Conservation (phyloP, 2,113 vertebrate genomes). For the Scatophagus argus region DNA sequence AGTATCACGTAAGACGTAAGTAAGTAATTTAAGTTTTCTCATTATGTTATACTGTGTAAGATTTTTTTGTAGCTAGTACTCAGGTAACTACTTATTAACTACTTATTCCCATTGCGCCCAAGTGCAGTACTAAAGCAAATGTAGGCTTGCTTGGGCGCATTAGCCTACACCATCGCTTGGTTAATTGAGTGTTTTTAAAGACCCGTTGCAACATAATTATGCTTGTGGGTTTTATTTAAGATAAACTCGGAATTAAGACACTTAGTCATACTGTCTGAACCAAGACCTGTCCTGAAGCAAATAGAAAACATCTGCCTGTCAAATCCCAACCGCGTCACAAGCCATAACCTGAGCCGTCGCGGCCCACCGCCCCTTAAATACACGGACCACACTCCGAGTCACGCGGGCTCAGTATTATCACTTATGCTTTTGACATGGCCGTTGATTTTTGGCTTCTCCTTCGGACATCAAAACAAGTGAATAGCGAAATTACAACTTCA, state of each 20-base stretch:
- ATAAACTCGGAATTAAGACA: too few relatives aligned
- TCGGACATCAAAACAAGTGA: not conserved
- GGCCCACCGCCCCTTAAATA: not conserved
- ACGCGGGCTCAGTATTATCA: constrained; percentile 14
- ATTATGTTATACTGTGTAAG: too few relatives aligned
- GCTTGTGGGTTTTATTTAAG: not conserved
- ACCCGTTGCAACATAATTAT: not conserved
- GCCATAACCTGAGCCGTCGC: not conserved
- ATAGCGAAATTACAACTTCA: not conserved
- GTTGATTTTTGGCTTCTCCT: accelerated
- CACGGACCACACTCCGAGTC: constrained; percentile 6
- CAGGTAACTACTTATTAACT: too few relatives aligned
- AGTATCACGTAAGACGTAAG: too few relatives aligned
- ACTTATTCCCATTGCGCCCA: too few relatives aligned
- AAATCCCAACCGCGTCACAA: not conserved
- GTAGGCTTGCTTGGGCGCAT: not conserved
- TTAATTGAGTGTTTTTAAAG: not conserved
- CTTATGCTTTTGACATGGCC: too few relatives aligned
- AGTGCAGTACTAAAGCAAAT: not conserved
- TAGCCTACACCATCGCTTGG: not conserved
- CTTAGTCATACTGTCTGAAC: not conserved
- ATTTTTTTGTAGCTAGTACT: too few relatives aligned
- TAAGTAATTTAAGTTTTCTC: not conserved
- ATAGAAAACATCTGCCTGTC: not conserved
- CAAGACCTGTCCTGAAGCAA: not conserved